Percentiles rank a stretch among this genome's conserved stretches.
Conservation (phyloP, 2,888 invertebrate genomes). For the Phalera bucephala region DNA sequence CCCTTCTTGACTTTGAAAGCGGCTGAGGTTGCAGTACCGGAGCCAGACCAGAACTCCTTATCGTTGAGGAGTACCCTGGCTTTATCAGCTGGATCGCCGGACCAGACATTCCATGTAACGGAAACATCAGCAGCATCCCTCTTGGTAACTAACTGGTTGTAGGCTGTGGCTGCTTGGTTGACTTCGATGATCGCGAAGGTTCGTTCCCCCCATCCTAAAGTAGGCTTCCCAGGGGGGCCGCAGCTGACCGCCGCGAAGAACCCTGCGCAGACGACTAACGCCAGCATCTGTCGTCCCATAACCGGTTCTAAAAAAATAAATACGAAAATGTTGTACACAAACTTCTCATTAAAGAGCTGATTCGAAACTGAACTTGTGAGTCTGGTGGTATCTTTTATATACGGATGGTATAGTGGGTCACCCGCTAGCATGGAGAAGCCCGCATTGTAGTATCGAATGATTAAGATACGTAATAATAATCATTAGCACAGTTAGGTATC, state of each 20-base stretch:
- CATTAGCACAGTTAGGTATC: conserved; percentile 72
- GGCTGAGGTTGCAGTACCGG: conserved; percentile 61
- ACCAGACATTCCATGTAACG: conserved; percentile 77
- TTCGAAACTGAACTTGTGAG: conserved; percentile 64
- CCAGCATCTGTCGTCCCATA: conserved; percentile 57
- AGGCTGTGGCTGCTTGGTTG: conserved; percentile 76
- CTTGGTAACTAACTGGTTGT: conserved; percentile 71
- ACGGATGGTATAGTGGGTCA: conserved; percentile 72
- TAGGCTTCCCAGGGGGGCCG: conserved; percentile 70
- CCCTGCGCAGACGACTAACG: conserved; percentile 51
- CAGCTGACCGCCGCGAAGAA: conserved; percentile 42
- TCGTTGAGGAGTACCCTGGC: conserved; percentile 62
- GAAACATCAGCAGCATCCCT: conserved; percentile 70
- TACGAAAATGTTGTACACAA: conserved; percentile 49
- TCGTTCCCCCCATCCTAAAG: conserved; percentile 74
- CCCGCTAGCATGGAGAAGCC: conserved; percentile 71
- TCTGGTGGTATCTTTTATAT: conserved; percentile 69
- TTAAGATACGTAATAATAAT: conserved; percentile 70
- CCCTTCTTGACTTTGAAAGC: conserved; percentile 73
- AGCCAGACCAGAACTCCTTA: conserved; percentile 66
- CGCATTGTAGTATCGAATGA: conserved; percentile 59
- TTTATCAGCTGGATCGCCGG: conserved; percentile 66
- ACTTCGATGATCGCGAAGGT: conserved; percentile 75
- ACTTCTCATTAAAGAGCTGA: conserved; percentile 59
- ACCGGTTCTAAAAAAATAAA: conserved; percentile 68